Evolutionary conservation across 2,888 invertebrate species (phyloP), one percentile per base, ranked within the genome.

Genomic region (Campoplex capitator): DNA sequence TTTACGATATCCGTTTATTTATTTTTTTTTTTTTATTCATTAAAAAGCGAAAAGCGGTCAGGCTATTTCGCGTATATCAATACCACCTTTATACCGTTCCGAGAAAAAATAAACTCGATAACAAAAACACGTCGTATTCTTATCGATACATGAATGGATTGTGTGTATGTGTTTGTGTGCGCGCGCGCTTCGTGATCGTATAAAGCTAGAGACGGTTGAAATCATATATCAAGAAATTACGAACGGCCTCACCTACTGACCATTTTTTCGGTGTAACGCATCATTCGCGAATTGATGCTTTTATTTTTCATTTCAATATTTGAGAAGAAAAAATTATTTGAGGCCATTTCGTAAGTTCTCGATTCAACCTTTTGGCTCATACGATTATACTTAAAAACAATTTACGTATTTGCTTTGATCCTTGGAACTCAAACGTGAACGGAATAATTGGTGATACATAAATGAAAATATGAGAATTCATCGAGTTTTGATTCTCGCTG

Each of bases 1-100:
- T 73, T 54, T 16, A 48, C 42, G 68, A 70, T 45, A 28, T 70
- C 45, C 45, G 28, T 70, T 9, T 13, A 45, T 62, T 62, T 32
- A 32, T 13, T 6, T 62, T 16, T 32, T 3, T 6, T 1, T 62
- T 32, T 23, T 23, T 23, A 23, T 23, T 23, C 23, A 23, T 23
- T 8, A 8, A 9, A 62, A 62, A 32, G 28, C 32, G 62, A 62
- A 62, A 62, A 62, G 58, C 28, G 28, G 58, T 28, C 58, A 58
- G 13, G 28, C 28, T 58, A 58, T 58, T 58, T 58, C 28, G 28
- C 28, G 28, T 28, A 58, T 9, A 23, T 23, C 23, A 23, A 23
- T 23, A 23, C 23, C 23, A 23, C 0, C 1, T 28, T 28, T 3
- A 28, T 28, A 58, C 8, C 13, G 28, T 28, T 13, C 11, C 11